A percentile compares a stretch with the other conserved stretches of the same genome.
These are phyloP conservation scores for Battus philenor DNA, from an alignment of 1,140 invertebrate species.

Conservation along the genomic window DNA sequence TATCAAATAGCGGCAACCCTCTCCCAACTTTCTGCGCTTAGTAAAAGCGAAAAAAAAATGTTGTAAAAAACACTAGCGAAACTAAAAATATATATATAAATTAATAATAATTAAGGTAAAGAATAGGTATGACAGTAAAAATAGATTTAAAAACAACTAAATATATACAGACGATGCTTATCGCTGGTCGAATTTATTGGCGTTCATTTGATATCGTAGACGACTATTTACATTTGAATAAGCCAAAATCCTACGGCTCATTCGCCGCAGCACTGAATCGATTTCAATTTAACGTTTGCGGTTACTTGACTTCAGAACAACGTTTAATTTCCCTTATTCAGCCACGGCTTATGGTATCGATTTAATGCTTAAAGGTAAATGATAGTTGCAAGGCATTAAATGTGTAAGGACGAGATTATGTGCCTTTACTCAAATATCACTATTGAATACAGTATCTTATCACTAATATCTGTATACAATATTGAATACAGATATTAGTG, in stretches of 20 bases:
- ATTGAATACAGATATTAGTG: no score
- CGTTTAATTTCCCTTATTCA: slow-evolving; percentile 9
- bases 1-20: no score
- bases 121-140: not conserved
- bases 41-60: no score
- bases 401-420: no score
- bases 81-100: not conserved
- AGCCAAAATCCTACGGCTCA: slow-evolving; percentile 5
- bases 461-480: no score
- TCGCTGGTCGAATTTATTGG: not conserved
- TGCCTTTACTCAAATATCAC: no score
- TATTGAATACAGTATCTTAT: no score
- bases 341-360: not conserved
- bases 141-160: no score
- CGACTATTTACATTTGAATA: slow-evolving; percentile 14
- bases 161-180: no score
- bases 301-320: slow-evolving; percentile 1
- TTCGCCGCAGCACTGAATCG: slow-evolving; percentile 8
- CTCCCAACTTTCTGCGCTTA: no score
- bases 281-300: slow-evolving; percentile 15
- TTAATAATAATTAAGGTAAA: not conserved
- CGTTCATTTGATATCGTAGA: not conserved
- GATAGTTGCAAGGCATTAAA: no score
- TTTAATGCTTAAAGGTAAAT: not conserved
- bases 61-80: not conserved